Base-by-base conservation (phyloP, 2,888 invertebrate species). In the Melitaea athalia region DNA sequence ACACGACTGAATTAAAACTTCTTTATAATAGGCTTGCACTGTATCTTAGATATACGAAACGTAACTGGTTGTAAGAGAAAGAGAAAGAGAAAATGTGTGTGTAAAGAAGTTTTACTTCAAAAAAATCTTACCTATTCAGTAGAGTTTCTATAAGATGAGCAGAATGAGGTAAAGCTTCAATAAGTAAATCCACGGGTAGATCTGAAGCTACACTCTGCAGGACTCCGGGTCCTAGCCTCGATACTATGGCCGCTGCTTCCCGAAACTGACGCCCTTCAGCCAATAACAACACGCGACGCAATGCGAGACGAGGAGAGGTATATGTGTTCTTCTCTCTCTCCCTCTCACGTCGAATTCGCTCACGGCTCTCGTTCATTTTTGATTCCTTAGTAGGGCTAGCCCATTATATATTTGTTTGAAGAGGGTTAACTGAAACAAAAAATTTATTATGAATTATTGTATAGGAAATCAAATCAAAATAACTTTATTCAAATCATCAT, bases 81-180 rank as follows among this genome's bases (percentile, higher is more conserved):
- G 24, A 24, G 24, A 24, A 3, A 24, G 3, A 24, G 1, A 24
- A 24, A 24, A 24, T 1, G 24, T 24, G 3, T 24, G 24, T n/a
- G n/a, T n/a, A n/a, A n/a, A n/a, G n/a, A 38, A 7, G 4, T 7
- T 38, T 38, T 7, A 38, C 38, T 38, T 38, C 4, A 38, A 8
- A 38, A 45, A 14, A 52, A 57, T 76, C 92, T 90, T 76, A 95
- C 95, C 95, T 94, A 76, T 94, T 94, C 70, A 95, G 96, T 31
- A 98, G 94, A 0, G 98, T 97, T 85, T 98, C 98, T 76, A 98
- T 92, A 60, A 98, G 94, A 77, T 96, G 96, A 2, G 98, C 94
- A 17, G 97, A 97, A 84, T 97, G 97, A 0, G 98, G 98, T 85
- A 98, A 92, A 3, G 97, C 96, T 77, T 98, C 98, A n/a, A 98